phyloP scores from a whole-genome alignment of 2,888 invertebrate genomes.

The Sycophila texana region DNA sequence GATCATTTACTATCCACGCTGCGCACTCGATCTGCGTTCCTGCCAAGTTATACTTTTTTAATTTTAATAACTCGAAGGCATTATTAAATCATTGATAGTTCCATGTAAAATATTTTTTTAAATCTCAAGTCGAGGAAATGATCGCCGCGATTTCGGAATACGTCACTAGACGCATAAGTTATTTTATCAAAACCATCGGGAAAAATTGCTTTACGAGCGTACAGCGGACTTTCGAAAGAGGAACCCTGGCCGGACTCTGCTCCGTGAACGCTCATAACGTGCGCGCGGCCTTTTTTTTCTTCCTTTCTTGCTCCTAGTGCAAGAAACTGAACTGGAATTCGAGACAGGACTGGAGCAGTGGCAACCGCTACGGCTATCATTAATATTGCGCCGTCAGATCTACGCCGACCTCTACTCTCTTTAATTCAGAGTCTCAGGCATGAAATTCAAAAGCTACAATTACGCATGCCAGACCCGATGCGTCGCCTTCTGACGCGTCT shows the following conservation, averaged over 20 bases:
- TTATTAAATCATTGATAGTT: slow-evolving; percentile 18
- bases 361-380: slow-evolving; percentile 64
- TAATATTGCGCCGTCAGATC: slow-evolving; percentile 73
- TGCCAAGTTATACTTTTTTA: neutral
- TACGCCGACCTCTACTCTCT: slow-evolving; percentile 71
- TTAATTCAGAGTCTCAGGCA: slow-evolving; percentile 61
- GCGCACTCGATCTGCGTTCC: neutral
- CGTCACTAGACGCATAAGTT: slow-evolving; percentile 42
- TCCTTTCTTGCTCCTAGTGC: slow-evolving; percentile 47
- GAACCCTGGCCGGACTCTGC: slow-evolving; percentile 15
- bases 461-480: slow-evolving; percentile 44
- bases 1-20: neutral
- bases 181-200: slow-evolving; percentile 54
- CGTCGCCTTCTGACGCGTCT: slow-evolving; percentile 31
- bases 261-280: neutral
- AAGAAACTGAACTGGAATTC: slow-evolving; percentile 58
- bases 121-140: slow-evolving; percentile 36
- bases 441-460: slow-evolving; percentile 63
- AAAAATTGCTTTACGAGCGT: slow-evolving; percentile 48
- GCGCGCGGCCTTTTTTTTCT: slow-evolving; percentile 23
- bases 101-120: slow-evolving; percentile 14
- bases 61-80: slow-evolving; percentile 36
- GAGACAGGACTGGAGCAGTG: slow-evolving; percentile 54
- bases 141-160: slow-evolving; percentile 15
- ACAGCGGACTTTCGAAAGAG: slow-evolving; percentile 23